phyloP scores from a whole-genome alignment of 2,888 invertebrate species.

The Micoletzkya japonica region DNA sequence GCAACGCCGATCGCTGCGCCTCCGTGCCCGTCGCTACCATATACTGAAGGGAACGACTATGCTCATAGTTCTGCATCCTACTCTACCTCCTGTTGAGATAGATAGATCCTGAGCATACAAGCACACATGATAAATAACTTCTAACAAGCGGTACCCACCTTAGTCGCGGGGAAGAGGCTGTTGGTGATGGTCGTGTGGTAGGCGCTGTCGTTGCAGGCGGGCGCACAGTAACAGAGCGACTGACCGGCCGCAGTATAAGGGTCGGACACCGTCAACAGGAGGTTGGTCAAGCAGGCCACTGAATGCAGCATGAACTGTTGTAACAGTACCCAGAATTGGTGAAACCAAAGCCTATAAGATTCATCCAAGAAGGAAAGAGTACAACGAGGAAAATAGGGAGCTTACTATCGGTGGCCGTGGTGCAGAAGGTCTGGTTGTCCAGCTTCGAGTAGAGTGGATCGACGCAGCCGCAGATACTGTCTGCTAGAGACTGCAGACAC shows the following conservation, averaged over 20 bases:
- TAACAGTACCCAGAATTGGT: too few relatives aligned
- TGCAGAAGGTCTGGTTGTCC: neutral
- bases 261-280: neutral
- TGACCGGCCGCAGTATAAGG: neutral
- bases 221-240: neutral
- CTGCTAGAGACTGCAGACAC: neutral
- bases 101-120: too few relatives aligned
- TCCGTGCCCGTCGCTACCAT: neutral
- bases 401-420: neutral
- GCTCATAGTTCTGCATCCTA: too few relatives aligned
- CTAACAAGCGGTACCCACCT: too few relatives aligned
- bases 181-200: neutral
- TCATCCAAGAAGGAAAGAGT: neutral
- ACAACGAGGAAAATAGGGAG: too few relatives aligned
- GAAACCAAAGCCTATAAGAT: neutral
- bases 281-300: neutral
- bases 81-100: too few relatives aligned
- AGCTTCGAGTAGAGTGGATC: neutral
- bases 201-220: neutral
- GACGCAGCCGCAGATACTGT: neutral
- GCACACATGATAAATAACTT: too few relatives aligned
- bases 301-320: neutral
- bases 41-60: neutral
- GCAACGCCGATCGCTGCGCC: neutral
- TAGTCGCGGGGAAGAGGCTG: neutral